Percentiles rank a stretch among this genome's conserved stretches.
phyloP scores from a whole-genome alignment of 2,888 invertebrate species.

The Macrosoma leucophasiata region DNA sequence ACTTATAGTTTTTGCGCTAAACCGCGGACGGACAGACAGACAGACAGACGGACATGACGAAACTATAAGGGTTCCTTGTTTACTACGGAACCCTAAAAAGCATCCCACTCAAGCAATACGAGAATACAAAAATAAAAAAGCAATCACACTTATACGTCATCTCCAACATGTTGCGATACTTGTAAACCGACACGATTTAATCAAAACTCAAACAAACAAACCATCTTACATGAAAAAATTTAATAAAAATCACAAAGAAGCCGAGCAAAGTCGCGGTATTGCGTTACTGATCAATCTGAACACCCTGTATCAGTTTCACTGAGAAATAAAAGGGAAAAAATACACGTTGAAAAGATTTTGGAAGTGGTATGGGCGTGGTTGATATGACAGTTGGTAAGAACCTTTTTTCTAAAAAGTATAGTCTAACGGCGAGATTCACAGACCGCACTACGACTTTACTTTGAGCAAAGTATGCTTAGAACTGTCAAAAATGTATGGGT shows the following conservation, averaged over 20 bases:
- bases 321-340: constrained; percentile 36
- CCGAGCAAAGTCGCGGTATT: constrained; percentile 21
- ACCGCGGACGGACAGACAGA: too few species aligned
- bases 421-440: too few species aligned
- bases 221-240: constrained; percentile 26
- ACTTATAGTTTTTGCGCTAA: too few species aligned
- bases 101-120: too few species aligned
- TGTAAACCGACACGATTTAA: neutral
- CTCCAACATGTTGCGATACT: neutral
- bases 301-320: constrained; percentile 50
- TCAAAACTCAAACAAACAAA: constrained; percentile 8
- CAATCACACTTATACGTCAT: too few species aligned
- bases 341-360: constrained; percentile 12
- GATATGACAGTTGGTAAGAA: constrained; percentile 2
- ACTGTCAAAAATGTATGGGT: too few species aligned
- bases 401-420: constrained; percentile 5
- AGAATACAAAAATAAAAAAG: too few species aligned
- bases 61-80: too few species aligned
- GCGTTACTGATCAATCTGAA: constrained; percentile 32
- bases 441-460: too few species aligned
- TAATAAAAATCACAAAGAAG: constrained; percentile 33
- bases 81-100: too few species aligned
- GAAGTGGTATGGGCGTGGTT: constrained; percentile 12
- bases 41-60: too few species aligned
- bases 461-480: too few species aligned